Evolutionary conservation across 1,140 invertebrate species (phyloP).

Genomic region (Drosophila nigromelanica): DNA sequence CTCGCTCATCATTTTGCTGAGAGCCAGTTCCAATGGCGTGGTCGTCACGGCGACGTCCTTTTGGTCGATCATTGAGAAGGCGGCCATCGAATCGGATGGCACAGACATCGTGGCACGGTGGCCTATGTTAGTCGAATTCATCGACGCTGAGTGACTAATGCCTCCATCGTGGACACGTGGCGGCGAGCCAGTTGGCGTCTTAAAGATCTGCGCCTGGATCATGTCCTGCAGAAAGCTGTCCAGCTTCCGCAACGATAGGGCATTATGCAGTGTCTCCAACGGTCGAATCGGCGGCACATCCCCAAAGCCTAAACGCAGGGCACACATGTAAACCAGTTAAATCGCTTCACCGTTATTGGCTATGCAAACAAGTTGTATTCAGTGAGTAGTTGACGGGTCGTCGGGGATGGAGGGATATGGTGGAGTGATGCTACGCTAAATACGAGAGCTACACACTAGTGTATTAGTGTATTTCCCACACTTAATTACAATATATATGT

Average conservation of each 20-base stretch:
- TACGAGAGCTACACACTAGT: constrained; percentile 6
- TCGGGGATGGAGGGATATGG: neutral
- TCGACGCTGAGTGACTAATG: constrained; percentile 4
- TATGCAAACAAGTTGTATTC: neutral
- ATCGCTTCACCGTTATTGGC: neutral
- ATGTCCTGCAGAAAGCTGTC: constrained; percentile 94
- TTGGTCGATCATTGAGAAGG: neutral
- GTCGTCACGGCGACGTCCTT: neutral
- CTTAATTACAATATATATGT: constrained; percentile 4
- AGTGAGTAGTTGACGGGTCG: neutral
- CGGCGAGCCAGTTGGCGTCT: constrained; percentile 89
- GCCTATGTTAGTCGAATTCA: neutral
- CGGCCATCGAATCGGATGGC: constrained; percentile 3
- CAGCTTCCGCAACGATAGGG: constrained; percentile 94
- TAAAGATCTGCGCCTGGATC: constrained; percentile 88
- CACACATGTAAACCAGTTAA: constrained; percentile 1
- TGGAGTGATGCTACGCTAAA: neutral
- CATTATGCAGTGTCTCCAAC: constrained; percentile 97
- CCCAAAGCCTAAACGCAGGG: constrained; percentile 87
- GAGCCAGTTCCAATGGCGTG: neutral
- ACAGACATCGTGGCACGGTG: constrained; percentile 2
- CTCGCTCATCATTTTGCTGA: neutral
- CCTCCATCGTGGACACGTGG: constrained; percentile 84
- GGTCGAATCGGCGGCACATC: constrained; percentile 97
- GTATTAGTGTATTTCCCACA: neutral